phyloP scores from a whole-genome alignment of 2,113 vertebrate species.

The Spilogale gracilis region DNA sequence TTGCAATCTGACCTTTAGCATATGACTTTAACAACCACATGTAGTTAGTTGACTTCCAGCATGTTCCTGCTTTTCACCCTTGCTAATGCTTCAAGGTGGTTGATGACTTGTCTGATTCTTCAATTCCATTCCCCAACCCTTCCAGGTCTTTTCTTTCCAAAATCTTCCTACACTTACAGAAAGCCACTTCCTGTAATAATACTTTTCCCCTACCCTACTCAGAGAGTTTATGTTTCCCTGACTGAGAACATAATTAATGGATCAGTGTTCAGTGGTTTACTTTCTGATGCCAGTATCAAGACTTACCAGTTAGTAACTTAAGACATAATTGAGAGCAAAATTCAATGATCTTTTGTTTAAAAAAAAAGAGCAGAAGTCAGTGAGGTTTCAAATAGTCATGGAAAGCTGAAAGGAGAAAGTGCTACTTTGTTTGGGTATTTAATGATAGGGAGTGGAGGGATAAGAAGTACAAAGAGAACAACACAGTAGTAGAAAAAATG shows the following conservation, averaged over 20 bases:
- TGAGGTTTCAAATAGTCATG: background rate
- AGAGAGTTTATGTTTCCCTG: background rate
- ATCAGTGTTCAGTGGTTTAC: background rate
- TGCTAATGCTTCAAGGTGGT: background rate
- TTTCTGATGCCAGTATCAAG: background rate
- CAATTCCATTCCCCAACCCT: fast-evolving
- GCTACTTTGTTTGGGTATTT: background rate
- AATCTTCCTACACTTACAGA: background rate
- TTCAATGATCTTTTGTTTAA: background rate
- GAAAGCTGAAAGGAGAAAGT: background rate
- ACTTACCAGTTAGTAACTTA: background rate
- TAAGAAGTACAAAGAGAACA: background rate
- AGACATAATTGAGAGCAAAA: background rate
- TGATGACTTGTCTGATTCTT: background rate
- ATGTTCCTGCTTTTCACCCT: background rate
- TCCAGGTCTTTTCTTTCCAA: background rate
- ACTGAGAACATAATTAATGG: background rate
- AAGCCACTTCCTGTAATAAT: background rate
- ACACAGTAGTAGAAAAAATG: background rate
- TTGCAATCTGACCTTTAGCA: background rate
- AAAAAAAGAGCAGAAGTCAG: background rate
- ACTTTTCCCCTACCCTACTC: background rate
- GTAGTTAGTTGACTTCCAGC: background rate
- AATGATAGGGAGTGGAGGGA: background rate
- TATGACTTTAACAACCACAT: background rate